These are phyloP conservation scores for Gastracanthus pulcherrimus DNA, from an alignment of 2,888 invertebrate species.

Conservation along the genomic window DNA sequence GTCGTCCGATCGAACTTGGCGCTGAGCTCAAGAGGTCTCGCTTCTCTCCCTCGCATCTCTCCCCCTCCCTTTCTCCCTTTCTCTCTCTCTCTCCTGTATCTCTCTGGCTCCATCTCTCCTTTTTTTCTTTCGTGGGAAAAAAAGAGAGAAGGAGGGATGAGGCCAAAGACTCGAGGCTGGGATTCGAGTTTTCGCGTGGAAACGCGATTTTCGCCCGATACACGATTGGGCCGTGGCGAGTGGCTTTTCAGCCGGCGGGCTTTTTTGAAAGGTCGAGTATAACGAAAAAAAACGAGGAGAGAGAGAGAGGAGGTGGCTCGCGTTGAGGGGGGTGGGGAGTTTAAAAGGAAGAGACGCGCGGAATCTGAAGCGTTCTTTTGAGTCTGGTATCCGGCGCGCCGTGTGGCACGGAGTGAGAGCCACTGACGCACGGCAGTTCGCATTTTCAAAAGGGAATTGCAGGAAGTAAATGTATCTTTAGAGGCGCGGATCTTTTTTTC, in stretches of 20 bases:
- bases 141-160: background rate
- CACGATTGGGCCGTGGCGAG: conserved; percentile 20
- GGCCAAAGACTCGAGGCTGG: background rate
- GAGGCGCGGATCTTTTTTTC: no score
- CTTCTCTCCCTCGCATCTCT: background rate
- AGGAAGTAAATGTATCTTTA: no score
- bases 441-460: no score
- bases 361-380: conserved; percentile 23
- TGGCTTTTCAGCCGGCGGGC: conserved; percentile 16
- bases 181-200: conserved; percentile 25
- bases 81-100: no score
- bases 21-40: conserved; percentile 4
- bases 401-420: no score
- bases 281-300: no score
- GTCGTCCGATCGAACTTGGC: background rate
- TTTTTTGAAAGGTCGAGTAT: conserved; percentile 1
- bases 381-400: no score
- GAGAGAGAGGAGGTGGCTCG: background rate
- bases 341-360: conserved; percentile 22
- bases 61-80: background rate
- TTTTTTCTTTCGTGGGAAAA: background rate
- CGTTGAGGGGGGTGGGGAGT: background rate
- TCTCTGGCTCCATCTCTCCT: no score
- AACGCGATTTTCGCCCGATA: conserved; percentile 39
- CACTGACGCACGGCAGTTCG: no score